A percentile compares a stretch with the other conserved stretches of the same genome.
Evolutionary conservation across 2,888 invertebrate species (phyloP).

Genomic region (Cybosia mesomella): DNA sequence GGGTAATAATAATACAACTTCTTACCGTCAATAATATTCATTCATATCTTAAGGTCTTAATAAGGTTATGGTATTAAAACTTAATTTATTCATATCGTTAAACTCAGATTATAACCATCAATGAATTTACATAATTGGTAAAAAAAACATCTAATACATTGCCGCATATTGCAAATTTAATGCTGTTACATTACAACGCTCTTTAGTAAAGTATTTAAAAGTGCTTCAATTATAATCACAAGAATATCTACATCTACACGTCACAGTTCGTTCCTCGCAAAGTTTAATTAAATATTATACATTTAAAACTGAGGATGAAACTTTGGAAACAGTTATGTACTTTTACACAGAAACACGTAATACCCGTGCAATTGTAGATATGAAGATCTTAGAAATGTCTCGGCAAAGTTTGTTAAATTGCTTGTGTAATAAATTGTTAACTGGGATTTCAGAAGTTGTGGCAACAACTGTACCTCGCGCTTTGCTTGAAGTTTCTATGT

Average conservation of each 20-base stretch:
- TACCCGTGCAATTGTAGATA: constrained; percentile 38
- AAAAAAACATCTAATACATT: too few relatives aligned
- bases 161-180: background rate
- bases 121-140: too few relatives aligned
- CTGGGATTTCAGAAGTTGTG: constrained; percentile 60
- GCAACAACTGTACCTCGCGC: constrained; percentile 54
- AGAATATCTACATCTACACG: background rate
- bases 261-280: constrained; percentile 3
- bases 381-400: constrained; percentile 50
- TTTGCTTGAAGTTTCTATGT: constrained; percentile 53
- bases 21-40: too few relatives aligned
- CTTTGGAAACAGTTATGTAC: constrained; percentile 7
- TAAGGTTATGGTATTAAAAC: too few relatives aligned
- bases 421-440: constrained; percentile 60
- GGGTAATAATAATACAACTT: too few relatives aligned
- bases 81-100: too few relatives aligned
- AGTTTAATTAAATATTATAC: constrained; percentile 5
- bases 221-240: background rate
- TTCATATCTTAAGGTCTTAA: too few relatives aligned
- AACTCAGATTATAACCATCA: too few relatives aligned
- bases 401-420: constrained; percentile 57
- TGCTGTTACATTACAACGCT: background rate
- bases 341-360: background rate
- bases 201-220: background rate
- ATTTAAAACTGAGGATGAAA: constrained; percentile 9